Evolutionary conservation across 2,113 vertebrate species (phyloP).

Genomic region (Peromyscus californicus): DNA sequence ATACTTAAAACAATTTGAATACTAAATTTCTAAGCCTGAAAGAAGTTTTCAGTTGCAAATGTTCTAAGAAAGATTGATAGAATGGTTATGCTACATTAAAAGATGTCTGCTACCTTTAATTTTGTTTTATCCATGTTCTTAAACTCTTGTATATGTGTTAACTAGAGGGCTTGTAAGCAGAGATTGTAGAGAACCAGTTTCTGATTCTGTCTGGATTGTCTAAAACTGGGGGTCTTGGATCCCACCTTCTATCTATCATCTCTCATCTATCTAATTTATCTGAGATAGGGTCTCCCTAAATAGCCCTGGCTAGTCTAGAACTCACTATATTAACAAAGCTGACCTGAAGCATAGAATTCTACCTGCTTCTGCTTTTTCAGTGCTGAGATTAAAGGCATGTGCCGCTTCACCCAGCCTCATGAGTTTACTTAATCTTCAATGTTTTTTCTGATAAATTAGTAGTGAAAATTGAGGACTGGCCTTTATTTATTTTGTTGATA

Average conservation of each 20-base stretch:
- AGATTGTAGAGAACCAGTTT: background rate
- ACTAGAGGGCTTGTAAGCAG: background rate
- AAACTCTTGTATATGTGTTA: background rate
- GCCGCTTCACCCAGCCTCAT: background rate
- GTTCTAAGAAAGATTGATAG: background rate
- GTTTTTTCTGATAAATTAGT: background rate
- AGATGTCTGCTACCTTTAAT: slow-evolving; percentile 7
- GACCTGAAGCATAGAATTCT: background rate
- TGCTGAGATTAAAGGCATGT: background rate
- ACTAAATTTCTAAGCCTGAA: slow-evolving; percentile 27
- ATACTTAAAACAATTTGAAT: background rate
- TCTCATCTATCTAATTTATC: too few species aligned
- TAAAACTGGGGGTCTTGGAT: background rate
- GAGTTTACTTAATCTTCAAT: background rate
- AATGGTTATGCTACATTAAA: background rate
- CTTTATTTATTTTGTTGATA: slow-evolving; percentile 5
- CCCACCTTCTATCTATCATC: background rate
- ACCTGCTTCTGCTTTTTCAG: background rate
- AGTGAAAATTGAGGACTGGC: background rate
- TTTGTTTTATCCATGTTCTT: slow-evolving; percentile 28
- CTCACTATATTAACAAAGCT: background rate
- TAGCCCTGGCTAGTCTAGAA: background rate
- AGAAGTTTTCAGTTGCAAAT: background rate
- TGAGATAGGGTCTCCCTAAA: background rate
- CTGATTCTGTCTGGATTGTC: background rate